phyloP scores from a whole-genome alignment of 2,797 vertebrate genomes.

The Alosa sapidissima region DNA sequence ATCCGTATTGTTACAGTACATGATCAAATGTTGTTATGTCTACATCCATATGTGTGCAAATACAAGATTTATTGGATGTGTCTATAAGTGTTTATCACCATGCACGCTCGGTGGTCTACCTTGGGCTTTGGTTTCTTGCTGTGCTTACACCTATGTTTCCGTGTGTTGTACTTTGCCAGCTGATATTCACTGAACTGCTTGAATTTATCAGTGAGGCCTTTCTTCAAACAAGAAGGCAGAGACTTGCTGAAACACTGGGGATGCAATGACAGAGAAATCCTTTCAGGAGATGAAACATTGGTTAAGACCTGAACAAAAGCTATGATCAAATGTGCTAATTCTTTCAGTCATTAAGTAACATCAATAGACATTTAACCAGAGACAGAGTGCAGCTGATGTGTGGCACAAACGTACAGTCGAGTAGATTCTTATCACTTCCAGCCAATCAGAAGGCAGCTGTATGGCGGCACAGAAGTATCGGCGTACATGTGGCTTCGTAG shows the following conservation, averaged over 20 bases:
- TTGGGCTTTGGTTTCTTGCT: slow-evolving; percentile 52
- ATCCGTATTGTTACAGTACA: not conserved
- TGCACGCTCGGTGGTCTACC: slow-evolving; percentile 48
- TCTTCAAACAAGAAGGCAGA: slow-evolving; percentile 83
- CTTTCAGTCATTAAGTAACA: not conserved
- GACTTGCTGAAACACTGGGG: slow-evolving; percentile 74
- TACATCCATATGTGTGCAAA: not conserved
- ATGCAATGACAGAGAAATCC: not conserved
- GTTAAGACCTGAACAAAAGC: not conserved
- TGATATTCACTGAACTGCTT: slow-evolving; percentile 87
- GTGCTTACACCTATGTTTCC: slow-evolving; percentile 82
- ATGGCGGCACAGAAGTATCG: slow-evolving; percentile 82
- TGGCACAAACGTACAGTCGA: not conserved
- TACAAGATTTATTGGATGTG: not conserved
- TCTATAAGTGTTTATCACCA: not conserved
- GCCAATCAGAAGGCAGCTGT: slow-evolving; percentile 89
- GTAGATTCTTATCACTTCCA: slow-evolving; percentile 54
- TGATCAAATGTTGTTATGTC: not conserved
- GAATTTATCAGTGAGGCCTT: slow-evolving; percentile 83
- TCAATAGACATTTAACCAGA: not conserved
- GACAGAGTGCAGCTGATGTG: not conserved
- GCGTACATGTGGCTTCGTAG: slow-evolving; percentile 78
- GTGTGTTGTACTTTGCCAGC: slow-evolving; percentile 87
- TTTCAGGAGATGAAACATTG: not conserved
- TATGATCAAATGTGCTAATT: not conserved